Evolutionary conservation across 2,797 vertebrate species (phyloP).

Genomic region (Poecilia gillii): DNA sequence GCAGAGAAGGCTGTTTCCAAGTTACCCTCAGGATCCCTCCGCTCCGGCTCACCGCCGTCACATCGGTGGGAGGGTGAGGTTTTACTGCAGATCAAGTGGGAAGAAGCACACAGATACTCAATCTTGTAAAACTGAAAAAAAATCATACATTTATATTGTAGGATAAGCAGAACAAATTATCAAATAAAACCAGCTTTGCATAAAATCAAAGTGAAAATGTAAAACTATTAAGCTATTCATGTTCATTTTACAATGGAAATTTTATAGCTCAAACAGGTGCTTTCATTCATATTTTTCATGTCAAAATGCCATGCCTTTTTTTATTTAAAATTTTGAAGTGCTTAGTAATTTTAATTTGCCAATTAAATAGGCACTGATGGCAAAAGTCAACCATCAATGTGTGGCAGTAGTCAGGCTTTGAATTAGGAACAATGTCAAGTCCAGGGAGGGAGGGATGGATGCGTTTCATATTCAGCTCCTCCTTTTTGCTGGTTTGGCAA

Average conservation of each 20-base stretch:
- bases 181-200: neutral
- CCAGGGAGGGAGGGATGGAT: neutral
- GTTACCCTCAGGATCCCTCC: constrained; percentile 81
- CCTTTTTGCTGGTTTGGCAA: neutral
- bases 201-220: neutral
- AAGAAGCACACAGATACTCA: neutral
- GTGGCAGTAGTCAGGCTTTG: too few species aligned
- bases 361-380: neutral
- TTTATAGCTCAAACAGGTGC: neutral
- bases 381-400: too few species aligned
- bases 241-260: neutral
- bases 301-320: neutral
- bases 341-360: too few species aligned
- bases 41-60: constrained; percentile 82
- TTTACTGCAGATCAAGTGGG: constrained; percentile 81
- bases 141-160: neutral
- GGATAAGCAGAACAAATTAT: neutral
- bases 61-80: constrained; percentile 80
- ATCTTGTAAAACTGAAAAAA: neutral
- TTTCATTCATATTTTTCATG: neutral
- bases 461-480: neutral
- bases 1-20: constrained; percentile 83
- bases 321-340: neutral
- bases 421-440: neutral
- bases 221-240: neutral